These are phyloP conservation scores for roundworm (Caenorhabditis elegans) DNA, from an alignment of 1,140 invertebrate genomes.

Conservation along the genomic window DNA sequence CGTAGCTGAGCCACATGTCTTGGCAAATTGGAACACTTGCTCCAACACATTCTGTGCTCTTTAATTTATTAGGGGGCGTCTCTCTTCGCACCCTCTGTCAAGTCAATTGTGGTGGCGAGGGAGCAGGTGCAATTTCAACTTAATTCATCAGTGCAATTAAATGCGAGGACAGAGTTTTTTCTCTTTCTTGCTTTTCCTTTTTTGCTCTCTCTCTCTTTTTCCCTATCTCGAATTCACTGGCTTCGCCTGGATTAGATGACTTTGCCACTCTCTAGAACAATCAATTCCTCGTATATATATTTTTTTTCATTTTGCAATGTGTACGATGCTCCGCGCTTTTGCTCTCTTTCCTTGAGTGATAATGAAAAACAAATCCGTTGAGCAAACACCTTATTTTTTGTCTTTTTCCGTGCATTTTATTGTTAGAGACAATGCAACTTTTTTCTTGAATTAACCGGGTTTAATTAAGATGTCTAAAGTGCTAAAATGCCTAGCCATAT, in stretches of 20 bases:
- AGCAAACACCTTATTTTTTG: not conserved
- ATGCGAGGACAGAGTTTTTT: not conserved
- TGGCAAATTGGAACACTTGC: constrained; percentile 9
- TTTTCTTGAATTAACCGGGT: too few relatives aligned
- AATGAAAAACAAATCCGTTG: constrained; percentile 33
- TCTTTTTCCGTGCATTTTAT: not conserved
- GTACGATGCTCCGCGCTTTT: not conserved
- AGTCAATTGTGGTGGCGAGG: not conserved
- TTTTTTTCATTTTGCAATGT: not conserved
- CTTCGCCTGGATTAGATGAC: constrained; percentile 25
- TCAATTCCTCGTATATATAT: not conserved
- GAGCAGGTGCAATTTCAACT: not conserved
- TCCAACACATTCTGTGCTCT: not conserved
- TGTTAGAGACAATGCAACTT: too few relatives aligned
- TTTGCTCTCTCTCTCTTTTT: not conserved
- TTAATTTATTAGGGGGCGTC: not conserved
- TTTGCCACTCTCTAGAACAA: not conserved
- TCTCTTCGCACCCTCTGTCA: not conserved
- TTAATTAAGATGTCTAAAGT: too few relatives aligned
- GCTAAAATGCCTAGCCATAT: too few relatives aligned
- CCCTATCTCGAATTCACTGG: constrained; percentile 16
- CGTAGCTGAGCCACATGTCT: not conserved
- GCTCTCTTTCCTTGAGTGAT: constrained; percentile 3
- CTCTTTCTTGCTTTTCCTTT: too few relatives aligned
- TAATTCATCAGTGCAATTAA: constrained; percentile 33